Evolutionary conservation across 1,140 invertebrate species (phyloP).

Genomic region (Aphelenchoides avenae): DNA sequence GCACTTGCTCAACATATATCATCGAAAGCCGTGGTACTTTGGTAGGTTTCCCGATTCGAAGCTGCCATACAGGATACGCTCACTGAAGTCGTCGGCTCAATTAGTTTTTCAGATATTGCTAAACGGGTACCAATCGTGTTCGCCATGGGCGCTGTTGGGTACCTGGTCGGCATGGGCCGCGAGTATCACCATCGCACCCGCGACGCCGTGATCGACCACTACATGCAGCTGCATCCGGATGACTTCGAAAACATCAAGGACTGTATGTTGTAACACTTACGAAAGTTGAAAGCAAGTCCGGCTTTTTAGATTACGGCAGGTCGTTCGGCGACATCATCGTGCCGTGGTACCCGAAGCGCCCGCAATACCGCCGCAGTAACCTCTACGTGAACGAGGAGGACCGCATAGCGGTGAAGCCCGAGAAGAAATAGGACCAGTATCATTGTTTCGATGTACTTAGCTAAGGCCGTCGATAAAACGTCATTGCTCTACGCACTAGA

Average conservation of each 20-base stretch:
- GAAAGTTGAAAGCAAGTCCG: not conserved
- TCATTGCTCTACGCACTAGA: no score
- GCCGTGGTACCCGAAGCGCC: conserved; percentile 51
- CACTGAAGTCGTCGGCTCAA: no score
- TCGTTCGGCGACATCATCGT: conserved; percentile 46
- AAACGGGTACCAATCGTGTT: no score
- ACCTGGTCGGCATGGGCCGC: conserved; percentile 37
- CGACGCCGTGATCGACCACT: conserved; percentile 52
- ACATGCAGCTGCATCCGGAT: conserved; percentile 50
- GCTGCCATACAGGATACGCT: no score
- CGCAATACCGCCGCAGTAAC: no score
- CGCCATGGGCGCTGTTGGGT: conserved; percentile 28
- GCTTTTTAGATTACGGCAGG: conserved; percentile 48
- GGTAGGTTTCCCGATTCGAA: conserved; percentile 35
- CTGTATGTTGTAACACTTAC: conserved; percentile 28
- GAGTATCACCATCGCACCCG: conserved; percentile 46
- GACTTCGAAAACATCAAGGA: conserved; percentile 52
- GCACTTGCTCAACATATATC: conserved; percentile 36
- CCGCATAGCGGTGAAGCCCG: no score
- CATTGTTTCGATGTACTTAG: no score
- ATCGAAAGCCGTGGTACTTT: conserved; percentile 51
- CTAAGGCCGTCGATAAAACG: no score
- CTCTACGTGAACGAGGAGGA: no score
- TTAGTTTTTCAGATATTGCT: no score
- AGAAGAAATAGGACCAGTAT: no score